Percentiles rank a stretch among this genome's conserved stretches.
Evolutionary conservation across 2,888 invertebrate genomes (phyloP).

Genomic region (Phortica magna): DNA sequence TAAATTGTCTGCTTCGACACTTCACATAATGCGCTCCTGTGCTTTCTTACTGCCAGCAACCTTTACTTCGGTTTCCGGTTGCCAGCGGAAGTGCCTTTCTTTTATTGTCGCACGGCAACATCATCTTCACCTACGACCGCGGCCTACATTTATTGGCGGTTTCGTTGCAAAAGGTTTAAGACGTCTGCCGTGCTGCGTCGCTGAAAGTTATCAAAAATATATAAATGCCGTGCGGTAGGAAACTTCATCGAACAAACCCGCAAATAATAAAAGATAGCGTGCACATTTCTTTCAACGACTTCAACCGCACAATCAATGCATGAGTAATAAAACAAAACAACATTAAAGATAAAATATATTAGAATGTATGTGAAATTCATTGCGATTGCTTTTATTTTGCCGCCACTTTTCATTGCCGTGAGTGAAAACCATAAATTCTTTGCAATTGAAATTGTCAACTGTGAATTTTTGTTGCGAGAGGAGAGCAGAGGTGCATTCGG

Average conservation of each 20-base stretch:
- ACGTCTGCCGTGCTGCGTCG: not conserved
- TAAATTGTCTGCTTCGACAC: not conserved
- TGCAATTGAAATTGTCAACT: not conserved
- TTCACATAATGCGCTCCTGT: not conserved
- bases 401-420: not conserved
- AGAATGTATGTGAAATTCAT: not conserved
- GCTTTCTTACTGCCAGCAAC: not conserved
- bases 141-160: not conserved
- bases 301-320: not conserved
- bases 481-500: too few species aligned
- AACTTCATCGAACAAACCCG: not conserved
- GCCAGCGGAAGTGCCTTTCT: slow-evolving; percentile 8
- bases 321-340: not conserved
- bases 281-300: not conserved
- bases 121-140: not conserved
- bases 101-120: not conserved
- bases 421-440: not conserved
- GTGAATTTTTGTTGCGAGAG: not conserved
- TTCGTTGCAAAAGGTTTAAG: not conserved
- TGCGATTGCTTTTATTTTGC: not conserved
- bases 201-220: slow-evolving; percentile 9
- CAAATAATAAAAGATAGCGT: not conserved
- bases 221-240: not conserved
- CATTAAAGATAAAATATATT: not conserved
- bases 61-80: slow-evolving; percentile 5